phyloP scores from a whole-genome alignment of 2,797 vertebrate genomes.

The Crenuchus spilurus region DNA sequence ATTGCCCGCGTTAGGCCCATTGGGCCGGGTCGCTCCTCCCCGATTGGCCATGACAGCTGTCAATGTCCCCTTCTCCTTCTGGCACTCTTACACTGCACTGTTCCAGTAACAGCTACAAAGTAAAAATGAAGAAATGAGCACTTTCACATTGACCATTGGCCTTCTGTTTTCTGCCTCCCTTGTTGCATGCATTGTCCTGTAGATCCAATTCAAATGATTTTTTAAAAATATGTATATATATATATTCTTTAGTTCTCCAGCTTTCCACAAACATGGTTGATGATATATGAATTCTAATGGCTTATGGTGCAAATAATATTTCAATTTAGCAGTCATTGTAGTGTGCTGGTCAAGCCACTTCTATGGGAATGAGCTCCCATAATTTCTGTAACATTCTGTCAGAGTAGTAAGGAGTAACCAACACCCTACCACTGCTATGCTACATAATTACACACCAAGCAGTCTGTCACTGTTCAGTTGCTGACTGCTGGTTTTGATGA shows the following conservation, averaged over 20 bases:
- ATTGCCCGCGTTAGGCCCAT: conserved; percentile 93
- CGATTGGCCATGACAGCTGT: conserved; percentile 95
- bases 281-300: not conserved
- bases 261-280: too few relatives aligned
- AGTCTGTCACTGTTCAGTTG: not conserved
- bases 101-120: conserved; percentile 50
- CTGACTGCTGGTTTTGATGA: not conserved
- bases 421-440: not conserved
- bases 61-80: conserved; percentile 77
- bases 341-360: not conserved
- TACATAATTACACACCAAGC: not conserved
- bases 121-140: conserved; percentile 39
- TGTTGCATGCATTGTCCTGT: conserved; percentile 15
- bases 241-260: too few relatives aligned
- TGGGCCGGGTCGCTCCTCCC: conserved; percentile 93
- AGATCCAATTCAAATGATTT: not conserved
- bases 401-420: too few relatives aligned
- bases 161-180: conserved; percentile 15
- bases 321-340: not conserved
- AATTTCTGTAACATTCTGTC: not conserved
- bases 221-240: too few relatives aligned
- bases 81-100: conserved; percentile 59
- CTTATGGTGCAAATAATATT: not conserved
- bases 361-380: not conserved
- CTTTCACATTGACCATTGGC: conserved; percentile 32